Percentiles rank a stretch among this genome's conserved stretches.
Conservation (phyloP, 2,888 invertebrate genomes). For the Standfussiana lucernea region DNA sequence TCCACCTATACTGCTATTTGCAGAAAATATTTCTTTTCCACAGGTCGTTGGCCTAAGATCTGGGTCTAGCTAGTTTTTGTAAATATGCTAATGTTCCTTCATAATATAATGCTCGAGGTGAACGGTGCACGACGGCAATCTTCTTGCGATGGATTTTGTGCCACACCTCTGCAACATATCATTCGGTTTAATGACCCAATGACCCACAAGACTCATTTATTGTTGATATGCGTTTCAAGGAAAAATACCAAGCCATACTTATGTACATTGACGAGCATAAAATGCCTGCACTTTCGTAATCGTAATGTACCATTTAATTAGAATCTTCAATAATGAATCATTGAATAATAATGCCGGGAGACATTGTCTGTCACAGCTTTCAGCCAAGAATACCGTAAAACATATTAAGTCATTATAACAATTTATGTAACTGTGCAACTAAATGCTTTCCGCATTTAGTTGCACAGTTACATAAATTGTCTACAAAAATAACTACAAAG, state of each 20-base stretch:
- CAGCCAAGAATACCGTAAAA: background rate
- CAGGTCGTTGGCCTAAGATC: constrained; percentile 69
- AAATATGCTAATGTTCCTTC: constrained; percentile 73
- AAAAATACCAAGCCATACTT: constrained; percentile 3
- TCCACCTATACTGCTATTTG: constrained; percentile 38
- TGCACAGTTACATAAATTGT: no score
- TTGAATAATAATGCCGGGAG: background rate
- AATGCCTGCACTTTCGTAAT: background rate
- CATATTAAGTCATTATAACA: background rate
- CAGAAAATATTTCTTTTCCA: constrained; percentile 32
- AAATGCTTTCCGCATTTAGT: constrained; percentile 45
- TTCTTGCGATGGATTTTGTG: constrained; percentile 65
- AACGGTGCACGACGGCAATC: constrained; percentile 67
- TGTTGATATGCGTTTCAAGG: constrained; percentile 16
- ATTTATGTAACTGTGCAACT: background rate
- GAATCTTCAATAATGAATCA: background rate
- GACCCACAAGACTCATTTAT: constrained; percentile 52
- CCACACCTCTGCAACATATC: constrained; percentile 68
- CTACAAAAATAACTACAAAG: constrained; percentile 42
- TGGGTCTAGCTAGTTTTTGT: constrained; percentile 68
- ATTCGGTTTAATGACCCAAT: constrained; percentile 68
- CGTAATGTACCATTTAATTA: constrained; percentile 3
- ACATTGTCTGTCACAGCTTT: background rate
- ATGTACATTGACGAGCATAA: background rate
- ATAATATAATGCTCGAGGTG: constrained; percentile 66